A percentile compares a stretch with the other conserved stretches of the same genome.
Conservation (phyloP, 1,140 invertebrate species). For the Schlechtendalia chinensis region DNA sequence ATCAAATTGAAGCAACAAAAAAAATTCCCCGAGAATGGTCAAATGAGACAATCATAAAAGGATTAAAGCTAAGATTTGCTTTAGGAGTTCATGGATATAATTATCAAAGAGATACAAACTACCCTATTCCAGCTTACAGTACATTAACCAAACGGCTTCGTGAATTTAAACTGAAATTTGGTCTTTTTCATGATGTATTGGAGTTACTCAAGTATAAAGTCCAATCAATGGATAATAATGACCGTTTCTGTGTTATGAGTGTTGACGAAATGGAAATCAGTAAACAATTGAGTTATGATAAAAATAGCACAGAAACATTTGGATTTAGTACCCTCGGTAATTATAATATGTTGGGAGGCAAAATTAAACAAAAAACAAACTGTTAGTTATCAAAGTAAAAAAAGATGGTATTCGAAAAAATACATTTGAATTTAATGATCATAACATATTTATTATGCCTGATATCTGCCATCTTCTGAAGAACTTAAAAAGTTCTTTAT, state of each 20-base stretch:
- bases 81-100: slow-evolving; percentile 25
- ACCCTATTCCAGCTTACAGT: slow-evolving; percentile 30
- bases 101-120: slow-evolving; percentile 26
- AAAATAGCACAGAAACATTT: not conserved
- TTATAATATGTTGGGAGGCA: not conserved
- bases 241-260: not conserved
- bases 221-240: not conserved
- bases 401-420: slow-evolving; percentile 6
- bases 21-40: slow-evolving; percentile 26
- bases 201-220: not conserved
- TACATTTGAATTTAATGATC: not conserved
- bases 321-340: not conserved
- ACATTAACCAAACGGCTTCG: slow-evolving; percentile 8
- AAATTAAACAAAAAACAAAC: not conserved
- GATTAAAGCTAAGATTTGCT: slow-evolving; percentile 27
- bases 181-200: slow-evolving; percentile 10
- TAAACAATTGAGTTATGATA: not conserved
- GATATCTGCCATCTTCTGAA: slow-evolving; percentile 41
- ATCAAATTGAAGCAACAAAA: not conserved
- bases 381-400: not conserved
- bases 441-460: slow-evolving; percentile 25
- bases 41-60: slow-evolving; percentile 6
- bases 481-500: slow-evolving; percentile 16
- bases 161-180: slow-evolving; percentile 10
- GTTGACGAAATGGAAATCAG: not conserved